Conservation (phyloP, 2,888 invertebrate genomes). For the Spisula solida region DNA sequence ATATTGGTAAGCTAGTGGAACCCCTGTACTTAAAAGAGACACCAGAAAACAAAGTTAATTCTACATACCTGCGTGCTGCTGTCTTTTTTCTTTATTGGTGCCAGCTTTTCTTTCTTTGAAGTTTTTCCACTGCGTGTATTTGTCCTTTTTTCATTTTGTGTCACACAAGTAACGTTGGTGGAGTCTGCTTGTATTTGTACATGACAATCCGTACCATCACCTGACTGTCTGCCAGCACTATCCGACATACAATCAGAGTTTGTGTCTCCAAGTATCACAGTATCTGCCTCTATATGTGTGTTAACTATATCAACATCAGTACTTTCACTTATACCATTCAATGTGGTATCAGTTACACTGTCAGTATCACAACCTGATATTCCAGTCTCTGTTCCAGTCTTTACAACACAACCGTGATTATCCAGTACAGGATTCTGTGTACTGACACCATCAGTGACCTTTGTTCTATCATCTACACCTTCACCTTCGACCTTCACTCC, state of each 20-base stretch:
- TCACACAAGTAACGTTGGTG: constrained; percentile 30
- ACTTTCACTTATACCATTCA: not conserved
- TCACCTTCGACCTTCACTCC: not conserved
- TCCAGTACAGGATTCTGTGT: not conserved
- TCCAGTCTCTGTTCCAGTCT: not conserved
- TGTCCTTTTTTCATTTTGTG: constrained; percentile 41
- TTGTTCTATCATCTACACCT: not conserved
- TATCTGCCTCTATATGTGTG: constrained; percentile 45
- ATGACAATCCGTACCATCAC: not conserved
- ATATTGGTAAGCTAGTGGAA: too few species aligned
- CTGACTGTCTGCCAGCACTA: constrained; percentile 14
- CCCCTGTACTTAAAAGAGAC: too few species aligned
- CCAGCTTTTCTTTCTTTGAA: constrained; percentile 65
- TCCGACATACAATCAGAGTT: constrained; percentile 42
- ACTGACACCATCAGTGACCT: not conserved
- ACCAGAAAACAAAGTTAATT: too few species aligned
- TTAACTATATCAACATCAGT: not conserved
- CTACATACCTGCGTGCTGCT: constrained; percentile 62
- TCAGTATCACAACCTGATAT: constrained; percentile 33
- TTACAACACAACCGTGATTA: not conserved
- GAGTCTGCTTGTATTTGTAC: constrained; percentile 35
- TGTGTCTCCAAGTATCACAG: constrained; percentile 52
- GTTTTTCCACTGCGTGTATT: constrained; percentile 52
- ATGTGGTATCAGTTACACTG: not conserved
- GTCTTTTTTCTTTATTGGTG: constrained; percentile 69